Conservation (phyloP, 1,140 invertebrate genomes). For the Conus ventricosus region DNA sequence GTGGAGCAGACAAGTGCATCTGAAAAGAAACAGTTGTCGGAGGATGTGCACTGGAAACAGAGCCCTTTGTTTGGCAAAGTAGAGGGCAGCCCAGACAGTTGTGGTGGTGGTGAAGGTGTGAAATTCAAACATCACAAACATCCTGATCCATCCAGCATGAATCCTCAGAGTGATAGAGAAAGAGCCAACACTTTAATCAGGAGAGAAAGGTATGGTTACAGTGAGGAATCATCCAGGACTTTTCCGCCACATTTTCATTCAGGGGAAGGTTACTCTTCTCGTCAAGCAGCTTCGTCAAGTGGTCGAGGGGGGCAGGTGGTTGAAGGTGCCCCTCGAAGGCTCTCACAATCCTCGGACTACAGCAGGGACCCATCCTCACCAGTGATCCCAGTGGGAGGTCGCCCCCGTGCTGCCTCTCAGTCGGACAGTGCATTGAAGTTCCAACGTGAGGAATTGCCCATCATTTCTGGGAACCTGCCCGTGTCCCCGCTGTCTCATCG, state of each 20-base stretch:
- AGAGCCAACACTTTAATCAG: neutral
- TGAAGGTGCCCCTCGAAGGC: neutral
- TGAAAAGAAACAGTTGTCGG: neutral
- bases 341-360: neutral
- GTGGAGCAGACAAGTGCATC: neutral
- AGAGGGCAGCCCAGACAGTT: neutral
- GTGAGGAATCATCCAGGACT: neutral
- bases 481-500: neutral
- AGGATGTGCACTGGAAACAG: neutral
- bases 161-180: neutral
- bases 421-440: neutral
- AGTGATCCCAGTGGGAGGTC: neutral
- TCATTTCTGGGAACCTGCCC: conserved; percentile 15
- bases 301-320: neutral
- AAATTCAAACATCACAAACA: neutral
- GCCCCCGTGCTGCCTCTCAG: conserved; percentile 2
- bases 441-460: neutral
- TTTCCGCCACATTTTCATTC: neutral
- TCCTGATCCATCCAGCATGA: neutral
- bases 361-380: neutral
- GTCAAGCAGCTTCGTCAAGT: neutral
- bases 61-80: conserved; percentile 18
- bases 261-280: neutral
- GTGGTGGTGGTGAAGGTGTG: neutral
- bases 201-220: neutral